Percentiles rank a stretch among this genome's conserved stretches.
These are phyloP conservation scores for Galerucella pusilla DNA, from an alignment of 2,888 invertebrate genomes.

Conservation along the genomic window DNA sequence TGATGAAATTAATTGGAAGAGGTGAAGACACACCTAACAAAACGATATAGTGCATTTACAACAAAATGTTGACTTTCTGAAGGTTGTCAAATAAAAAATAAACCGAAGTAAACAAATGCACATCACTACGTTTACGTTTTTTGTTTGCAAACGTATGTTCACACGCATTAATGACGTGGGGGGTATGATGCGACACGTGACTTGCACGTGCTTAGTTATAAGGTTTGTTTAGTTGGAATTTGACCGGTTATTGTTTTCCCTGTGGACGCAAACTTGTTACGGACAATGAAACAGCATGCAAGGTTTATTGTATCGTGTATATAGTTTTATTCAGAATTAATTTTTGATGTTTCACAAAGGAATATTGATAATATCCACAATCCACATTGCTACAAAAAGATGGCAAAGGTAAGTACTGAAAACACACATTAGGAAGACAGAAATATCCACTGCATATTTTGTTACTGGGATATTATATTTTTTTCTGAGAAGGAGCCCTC, in stretches of 20 bases:
- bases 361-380: too few relatives aligned
- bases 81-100: slow-evolving; percentile 4
- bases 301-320: not conserved
- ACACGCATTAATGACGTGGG: not conserved
- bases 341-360: too few relatives aligned
- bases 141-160: slow-evolving; percentile 11
- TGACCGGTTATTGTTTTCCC: slow-evolving; percentile 10
- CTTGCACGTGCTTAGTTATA: not conserved
- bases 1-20: not conserved
- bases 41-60: not conserved
- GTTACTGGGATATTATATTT: too few relatives aligned
- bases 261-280: slow-evolving; percentile 4
- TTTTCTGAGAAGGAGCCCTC: too few relatives aligned
- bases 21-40: not conserved
- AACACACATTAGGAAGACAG: too few relatives aligned
- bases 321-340: too few relatives aligned
- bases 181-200: slow-evolving; percentile 1
- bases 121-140: slow-evolving; percentile 6
- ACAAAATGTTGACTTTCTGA: slow-evolving; percentile 4
- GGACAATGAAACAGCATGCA: slow-evolving; percentile 13
- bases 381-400: too few relatives aligned
- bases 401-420: too few relatives aligned
- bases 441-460: too few relatives aligned
- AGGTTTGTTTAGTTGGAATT: slow-evolving; percentile 8
- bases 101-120: slow-evolving; percentile 11